A percentile compares a stretch with the other conserved stretches of the same genome.
Evolutionary conservation across 1,140 invertebrate species (phyloP).

Genomic region (Phortica variegata): DNA sequence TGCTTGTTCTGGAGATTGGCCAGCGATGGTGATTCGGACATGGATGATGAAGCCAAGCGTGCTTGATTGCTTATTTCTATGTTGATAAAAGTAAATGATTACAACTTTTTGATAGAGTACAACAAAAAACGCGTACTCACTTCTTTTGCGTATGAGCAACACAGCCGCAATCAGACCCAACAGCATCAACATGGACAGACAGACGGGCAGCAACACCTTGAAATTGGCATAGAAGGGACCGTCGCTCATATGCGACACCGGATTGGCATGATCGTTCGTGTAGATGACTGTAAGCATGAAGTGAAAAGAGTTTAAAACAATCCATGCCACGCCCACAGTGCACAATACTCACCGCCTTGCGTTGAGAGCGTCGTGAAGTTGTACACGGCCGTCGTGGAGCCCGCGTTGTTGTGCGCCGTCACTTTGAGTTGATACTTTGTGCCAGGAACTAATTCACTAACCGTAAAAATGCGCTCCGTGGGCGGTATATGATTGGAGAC

Average conservation of each 20-base stretch:
- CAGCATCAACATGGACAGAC: slow-evolving; percentile 67
- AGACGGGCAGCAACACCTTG: slow-evolving; percentile 69
- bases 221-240: slow-evolving; percentile 71
- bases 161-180: slow-evolving; percentile 64
- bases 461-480: slow-evolving; percentile 74
- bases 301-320: slow-evolving; percentile 15
- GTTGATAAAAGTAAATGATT: neutral
- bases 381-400: slow-evolving; percentile 82
- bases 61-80: slow-evolving; percentile 46
- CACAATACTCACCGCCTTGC: slow-evolving; percentile 68
- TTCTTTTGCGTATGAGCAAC: slow-evolving; percentile 65
- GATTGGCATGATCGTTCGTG: slow-evolving; percentile 63
- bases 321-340: no score
- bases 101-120: neutral
- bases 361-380: slow-evolving; percentile 80
- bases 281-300: slow-evolving; percentile 44
- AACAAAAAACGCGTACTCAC: slow-evolving; percentile 57
- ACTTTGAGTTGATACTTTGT: slow-evolving; percentile 85
- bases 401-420: slow-evolving; percentile 89
- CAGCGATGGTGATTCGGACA: slow-evolving; percentile 67
- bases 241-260: slow-evolving; percentile 63
- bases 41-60: slow-evolving; percentile 47
- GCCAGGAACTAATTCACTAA: slow-evolving; percentile 78
- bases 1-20: slow-evolving; percentile 75
- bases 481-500: slow-evolving; percentile 75